A percentile compares a stretch with the other conserved stretches of the same genome.
These are phyloP conservation scores for Tuta absoluta DNA, from an alignment of 2,888 invertebrate genomes.

Conservation along the genomic window DNA sequence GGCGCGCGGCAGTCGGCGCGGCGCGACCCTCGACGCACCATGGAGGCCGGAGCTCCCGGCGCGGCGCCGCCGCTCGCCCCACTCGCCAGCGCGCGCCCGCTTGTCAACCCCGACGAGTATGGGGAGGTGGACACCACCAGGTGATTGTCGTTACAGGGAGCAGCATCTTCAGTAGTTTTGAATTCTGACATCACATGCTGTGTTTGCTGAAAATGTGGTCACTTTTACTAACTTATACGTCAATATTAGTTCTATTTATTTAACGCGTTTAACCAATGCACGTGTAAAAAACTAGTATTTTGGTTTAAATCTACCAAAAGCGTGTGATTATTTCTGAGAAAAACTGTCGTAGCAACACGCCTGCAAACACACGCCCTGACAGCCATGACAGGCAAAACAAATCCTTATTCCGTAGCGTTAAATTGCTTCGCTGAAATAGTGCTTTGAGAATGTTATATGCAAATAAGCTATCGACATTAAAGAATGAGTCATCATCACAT, in stretches of 20 bases:
- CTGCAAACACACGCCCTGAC: slow-evolving; percentile 3
- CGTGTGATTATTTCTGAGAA: not conserved
- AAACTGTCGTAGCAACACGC: not conserved
- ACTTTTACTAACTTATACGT: not conserved
- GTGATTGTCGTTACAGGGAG: slow-evolving; percentile 60
- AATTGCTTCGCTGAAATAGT: not conserved
- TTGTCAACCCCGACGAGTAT: slow-evolving; percentile 90
- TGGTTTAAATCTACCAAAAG: not conserved
- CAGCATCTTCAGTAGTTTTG: not conserved
- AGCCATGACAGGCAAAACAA: slow-evolving; percentile 17
- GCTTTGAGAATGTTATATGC: not conserved
- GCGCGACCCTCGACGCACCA: slow-evolving; percentile 7
- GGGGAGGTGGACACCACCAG: slow-evolving; percentile 92
- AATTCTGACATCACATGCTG: not conserved
- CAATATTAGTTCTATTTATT: too few species aligned
- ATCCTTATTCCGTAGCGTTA: slow-evolving; percentile 1
- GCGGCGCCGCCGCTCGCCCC: slow-evolving; percentile 50
- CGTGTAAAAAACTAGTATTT: too few species aligned
- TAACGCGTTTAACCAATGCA: too few species aligned
- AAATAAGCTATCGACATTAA: not conserved
- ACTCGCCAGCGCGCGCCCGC: slow-evolving; percentile 80
- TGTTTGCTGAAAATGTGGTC: slow-evolving; percentile 2
- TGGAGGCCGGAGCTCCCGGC: slow-evolving; percentile 33
- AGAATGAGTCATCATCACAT: not conserved
- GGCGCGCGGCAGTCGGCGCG: slow-evolving; percentile 35